Base-by-base conservation (phyloP, 2,113 vertebrate genomes). In the Hyaena hyaena region DNA sequence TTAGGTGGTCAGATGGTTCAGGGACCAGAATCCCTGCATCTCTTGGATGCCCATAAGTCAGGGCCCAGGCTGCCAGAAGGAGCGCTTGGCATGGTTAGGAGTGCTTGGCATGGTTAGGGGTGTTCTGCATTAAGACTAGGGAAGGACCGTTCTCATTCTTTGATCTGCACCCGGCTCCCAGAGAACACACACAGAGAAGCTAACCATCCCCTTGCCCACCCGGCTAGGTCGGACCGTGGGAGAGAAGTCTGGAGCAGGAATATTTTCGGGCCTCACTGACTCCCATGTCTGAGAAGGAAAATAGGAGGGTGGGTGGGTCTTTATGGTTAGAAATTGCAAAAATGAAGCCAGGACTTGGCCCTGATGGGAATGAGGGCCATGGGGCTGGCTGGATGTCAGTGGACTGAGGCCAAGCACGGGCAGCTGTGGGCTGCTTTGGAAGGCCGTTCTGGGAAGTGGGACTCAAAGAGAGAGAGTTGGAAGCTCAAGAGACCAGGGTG, bases 61-160 rank as follows among this genome's bases (percentile, higher is more conserved):
- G 21, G 66, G 31, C 23, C 14, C 66, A 71, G 48, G 39, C 73
- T 97, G 53, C 61, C 85, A 88, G 90, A 77, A 50, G 68, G 89
- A 96, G 33, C 53, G 10, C 33, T 90, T 83, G 76, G 55, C 63
- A 88, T 88, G 86, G 66, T 63, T 68, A 69, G 24, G 81, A 93
- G 45, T 10, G 0, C 39, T 31, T 39, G 77, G 71, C 66, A 86
- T 63, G 39, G 74, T 81, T 96, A 50, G 61, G 55, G 81, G 55
- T 95, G 26, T 97, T 97, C 31, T 96, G 77, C 21, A 87, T 87
- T 96, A 91, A 96, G 82, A 16, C 66, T 58, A 74, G 68, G 85
- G 89, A 93, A 95, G 66, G 48, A 86, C 55, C 17, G 43, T 24
- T 61, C 26, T 97, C 31, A 58, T 24, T 53, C 31, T 98, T 95